These are phyloP conservation scores for Morone saxatilis DNA, from an alignment of 2,113 vertebrate genomes.

Conservation along the genomic window DNA sequence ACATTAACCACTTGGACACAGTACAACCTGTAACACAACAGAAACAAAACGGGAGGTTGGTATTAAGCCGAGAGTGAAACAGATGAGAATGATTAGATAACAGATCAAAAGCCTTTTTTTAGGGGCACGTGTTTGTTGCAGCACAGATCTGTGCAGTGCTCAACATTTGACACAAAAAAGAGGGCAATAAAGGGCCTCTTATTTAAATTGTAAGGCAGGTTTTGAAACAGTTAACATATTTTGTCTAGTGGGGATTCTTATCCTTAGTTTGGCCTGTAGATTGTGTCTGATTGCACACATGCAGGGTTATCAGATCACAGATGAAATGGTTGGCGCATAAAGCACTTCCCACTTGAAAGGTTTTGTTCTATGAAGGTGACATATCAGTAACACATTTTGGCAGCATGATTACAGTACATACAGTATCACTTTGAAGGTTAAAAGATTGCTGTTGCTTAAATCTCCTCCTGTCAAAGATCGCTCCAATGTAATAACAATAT, in stretches of 20 bases:
- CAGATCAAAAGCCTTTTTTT: constrained; percentile 56
- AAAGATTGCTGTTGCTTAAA: constrained; percentile 42
- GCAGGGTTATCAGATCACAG: constrained; percentile 53
- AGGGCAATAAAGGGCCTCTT: constrained; percentile 31
- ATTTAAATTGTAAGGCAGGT: constrained; percentile 42
- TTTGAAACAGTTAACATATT: constrained; percentile 28
- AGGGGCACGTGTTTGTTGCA: constrained; percentile 30
- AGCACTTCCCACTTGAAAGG: constrained; percentile 36
- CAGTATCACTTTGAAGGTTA: constrained; percentile 39
- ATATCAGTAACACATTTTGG: constrained; percentile 25
- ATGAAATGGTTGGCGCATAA: constrained; percentile 57
- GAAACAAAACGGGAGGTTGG: constrained; percentile 29
- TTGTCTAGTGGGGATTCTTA: background rate
- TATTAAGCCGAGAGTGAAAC: constrained; percentile 49
- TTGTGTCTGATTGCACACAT: constrained; percentile 44
- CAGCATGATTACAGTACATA: constrained; percentile 53
- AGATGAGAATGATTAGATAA: constrained; percentile 70
- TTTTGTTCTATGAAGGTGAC: constrained; percentile 26
- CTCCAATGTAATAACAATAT: constrained; percentile 14
- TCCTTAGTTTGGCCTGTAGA: constrained; percentile 11
- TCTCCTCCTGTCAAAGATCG: constrained; percentile 16
- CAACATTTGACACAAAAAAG: constrained; percentile 32
- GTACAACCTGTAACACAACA: constrained; percentile 30
- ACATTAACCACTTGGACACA: background rate
- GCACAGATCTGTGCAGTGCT: constrained; percentile 12